Percentiles rank a stretch among this genome's conserved stretches.
phyloP scores from a whole-genome alignment of 2,797 vertebrate genomes.

The Salmo trutta region DNA sequence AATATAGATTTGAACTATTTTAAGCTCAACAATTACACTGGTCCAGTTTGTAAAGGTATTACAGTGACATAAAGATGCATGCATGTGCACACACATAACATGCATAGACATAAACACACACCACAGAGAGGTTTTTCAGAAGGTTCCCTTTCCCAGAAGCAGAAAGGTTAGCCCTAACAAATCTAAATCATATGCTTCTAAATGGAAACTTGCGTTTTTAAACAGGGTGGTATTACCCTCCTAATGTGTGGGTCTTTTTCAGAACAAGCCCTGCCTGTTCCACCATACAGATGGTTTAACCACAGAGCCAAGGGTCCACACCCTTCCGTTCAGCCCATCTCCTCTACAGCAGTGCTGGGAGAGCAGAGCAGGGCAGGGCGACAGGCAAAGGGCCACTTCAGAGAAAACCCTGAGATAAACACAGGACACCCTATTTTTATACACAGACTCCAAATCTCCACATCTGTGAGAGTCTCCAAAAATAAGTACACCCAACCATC shows the following conservation, averaged over 20 bases:
- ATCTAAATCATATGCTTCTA: conserved; percentile 30
- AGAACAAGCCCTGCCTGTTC: not conserved
- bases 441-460: conserved; percentile 37
- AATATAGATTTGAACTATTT: not conserved
- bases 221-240: conserved; percentile 24
- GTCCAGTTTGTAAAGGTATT: not conserved
- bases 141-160: too few species aligned
- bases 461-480: conserved; percentile 48
- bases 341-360: conserved; percentile 26
- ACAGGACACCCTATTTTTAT: conserved; percentile 56
- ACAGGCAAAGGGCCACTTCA: conserved; percentile 38
- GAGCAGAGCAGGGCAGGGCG: conserved; percentile 29
- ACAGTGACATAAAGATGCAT: not conserved
- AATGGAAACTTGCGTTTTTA: conserved; percentile 55
- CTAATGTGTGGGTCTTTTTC: conserved; percentile 20
- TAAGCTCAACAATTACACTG: not conserved
- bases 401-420: conserved; percentile 32
- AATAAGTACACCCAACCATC: conserved; percentile 55
- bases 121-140: too few species aligned
- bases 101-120: too few species aligned
- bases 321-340: conserved; percentile 33
- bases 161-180: too few species aligned
- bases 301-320: conserved; percentile 39
- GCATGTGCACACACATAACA: not conserved
- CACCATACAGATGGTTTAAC: conserved; percentile 35